These are phyloP conservation scores for Gallinago undulata DNA, from an alignment of 2,113 vertebrate genomes.

Conservation along the genomic window DNA sequence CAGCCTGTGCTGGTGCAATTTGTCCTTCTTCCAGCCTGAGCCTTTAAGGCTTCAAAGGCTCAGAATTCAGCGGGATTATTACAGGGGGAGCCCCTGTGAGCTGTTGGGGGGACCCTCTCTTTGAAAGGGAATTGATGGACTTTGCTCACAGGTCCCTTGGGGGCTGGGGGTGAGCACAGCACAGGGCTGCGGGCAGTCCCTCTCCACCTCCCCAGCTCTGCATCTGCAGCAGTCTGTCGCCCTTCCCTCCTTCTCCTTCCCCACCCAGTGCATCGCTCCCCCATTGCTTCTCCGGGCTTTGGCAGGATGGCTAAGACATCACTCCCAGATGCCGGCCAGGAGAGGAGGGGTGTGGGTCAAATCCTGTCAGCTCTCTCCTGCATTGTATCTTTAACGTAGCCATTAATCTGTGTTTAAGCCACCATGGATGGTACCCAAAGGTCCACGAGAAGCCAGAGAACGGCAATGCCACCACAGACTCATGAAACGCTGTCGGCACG, in stretches of 20 bases:
- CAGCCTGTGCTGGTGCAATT: neutral
- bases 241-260: neutral
- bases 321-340: neutral
- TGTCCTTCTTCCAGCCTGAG: neutral
- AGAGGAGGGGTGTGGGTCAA: neutral
- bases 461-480: neutral
- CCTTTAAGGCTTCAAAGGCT: neutral
- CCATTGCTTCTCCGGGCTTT: neutral
- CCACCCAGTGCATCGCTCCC: neutral
- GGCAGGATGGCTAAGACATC: neutral
- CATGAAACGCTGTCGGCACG: accelerated
- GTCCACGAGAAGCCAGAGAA: accelerated
- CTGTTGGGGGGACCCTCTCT: neutral
- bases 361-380: neutral
- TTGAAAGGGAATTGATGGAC: neutral
- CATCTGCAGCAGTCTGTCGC: neutral
- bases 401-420: neutral
- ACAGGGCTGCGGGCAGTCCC: neutral
- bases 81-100: neutral
- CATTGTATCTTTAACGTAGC: accelerated
- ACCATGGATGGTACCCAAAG: neutral
- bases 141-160: neutral
- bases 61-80: neutral
- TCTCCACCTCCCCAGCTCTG: neutral
- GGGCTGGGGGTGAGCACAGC: neutral